phyloP scores from a whole-genome alignment of 2,888 invertebrate genomes.

The Morpho helenor region DNA sequence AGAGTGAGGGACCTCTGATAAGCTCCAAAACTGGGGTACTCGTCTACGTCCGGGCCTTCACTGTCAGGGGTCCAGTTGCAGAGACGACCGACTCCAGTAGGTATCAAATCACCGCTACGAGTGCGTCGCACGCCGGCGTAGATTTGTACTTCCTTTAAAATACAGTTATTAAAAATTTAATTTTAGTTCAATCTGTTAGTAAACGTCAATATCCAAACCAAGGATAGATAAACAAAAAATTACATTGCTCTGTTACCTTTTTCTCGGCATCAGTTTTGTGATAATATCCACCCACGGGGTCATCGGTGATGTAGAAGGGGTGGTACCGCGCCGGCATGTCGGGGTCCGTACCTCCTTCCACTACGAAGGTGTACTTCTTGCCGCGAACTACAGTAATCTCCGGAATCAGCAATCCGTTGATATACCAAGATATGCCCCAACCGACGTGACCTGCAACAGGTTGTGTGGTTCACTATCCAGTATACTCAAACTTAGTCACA shows the following conservation, averaged over 20 bases:
- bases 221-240: no score
- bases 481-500: neutral
- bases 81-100: constrained; percentile 89
- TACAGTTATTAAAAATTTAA: neutral
- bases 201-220: no score
- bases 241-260: constrained; percentile 70
- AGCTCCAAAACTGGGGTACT: constrained; percentile 92
- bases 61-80: constrained; percentile 93
- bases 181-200: no score
- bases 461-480: neutral
- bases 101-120: constrained; percentile 83
- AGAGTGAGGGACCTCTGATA: constrained; percentile 92
- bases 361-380: constrained; percentile 91
- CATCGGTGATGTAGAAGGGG: constrained; percentile 96
- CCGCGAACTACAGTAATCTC: constrained; percentile 94
- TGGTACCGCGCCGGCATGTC: constrained; percentile 91
- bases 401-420: constrained; percentile 94
- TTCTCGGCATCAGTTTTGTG: constrained; percentile 90
- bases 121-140: constrained; percentile 89
- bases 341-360: constrained; percentile 91
- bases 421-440: constrained; percentile 97
- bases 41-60: constrained; percentile 86
- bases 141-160: constrained; percentile 83
- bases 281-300: constrained; percentile 93
- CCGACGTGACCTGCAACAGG: constrained; percentile 88